Conservation (phyloP, 2,113 vertebrate species). For the Enhydra lutris region DNA sequence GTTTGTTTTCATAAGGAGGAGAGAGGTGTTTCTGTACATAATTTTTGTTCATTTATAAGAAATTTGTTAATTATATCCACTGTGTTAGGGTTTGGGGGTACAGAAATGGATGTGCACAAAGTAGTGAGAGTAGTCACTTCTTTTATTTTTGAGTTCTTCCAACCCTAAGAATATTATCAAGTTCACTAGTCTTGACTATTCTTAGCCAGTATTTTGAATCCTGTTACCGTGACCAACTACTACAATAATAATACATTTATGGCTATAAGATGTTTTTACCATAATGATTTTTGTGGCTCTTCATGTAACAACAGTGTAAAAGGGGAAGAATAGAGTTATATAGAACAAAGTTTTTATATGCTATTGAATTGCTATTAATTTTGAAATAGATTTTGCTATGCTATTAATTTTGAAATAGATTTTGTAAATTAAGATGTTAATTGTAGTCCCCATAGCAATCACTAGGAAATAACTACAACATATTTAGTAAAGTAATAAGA, state of each 20-base stretch:
- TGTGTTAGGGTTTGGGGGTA: background rate
- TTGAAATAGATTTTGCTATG: background rate
- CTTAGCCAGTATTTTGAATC: conserved; percentile 8
- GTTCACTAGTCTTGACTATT: background rate
- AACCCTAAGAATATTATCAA: background rate
- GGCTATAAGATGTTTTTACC: background rate
- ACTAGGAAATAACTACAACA: background rate
- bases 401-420: conserved; percentile 5
- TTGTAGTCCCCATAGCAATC: background rate
- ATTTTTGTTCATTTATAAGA: conserved; percentile 16
- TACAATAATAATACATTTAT: background rate
- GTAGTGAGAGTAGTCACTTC: background rate
- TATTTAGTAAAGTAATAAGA: background rate
- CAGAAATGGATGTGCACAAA: background rate
- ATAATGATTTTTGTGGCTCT: conserved; percentile 18
- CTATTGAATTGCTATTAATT: conserved; percentile 12
- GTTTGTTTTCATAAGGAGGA: background rate
- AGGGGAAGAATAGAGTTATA: background rate
- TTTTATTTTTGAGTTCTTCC: background rate
- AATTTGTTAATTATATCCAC: background rate
- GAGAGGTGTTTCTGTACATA: background rate
- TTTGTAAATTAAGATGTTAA: conserved; percentile 12
- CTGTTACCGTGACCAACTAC: background rate
- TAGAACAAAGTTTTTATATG: background rate
- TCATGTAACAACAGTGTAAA: background rate